phyloP scores from a whole-genome alignment of 2,113 vertebrate species.

The Seriola aureovittata region DNA sequence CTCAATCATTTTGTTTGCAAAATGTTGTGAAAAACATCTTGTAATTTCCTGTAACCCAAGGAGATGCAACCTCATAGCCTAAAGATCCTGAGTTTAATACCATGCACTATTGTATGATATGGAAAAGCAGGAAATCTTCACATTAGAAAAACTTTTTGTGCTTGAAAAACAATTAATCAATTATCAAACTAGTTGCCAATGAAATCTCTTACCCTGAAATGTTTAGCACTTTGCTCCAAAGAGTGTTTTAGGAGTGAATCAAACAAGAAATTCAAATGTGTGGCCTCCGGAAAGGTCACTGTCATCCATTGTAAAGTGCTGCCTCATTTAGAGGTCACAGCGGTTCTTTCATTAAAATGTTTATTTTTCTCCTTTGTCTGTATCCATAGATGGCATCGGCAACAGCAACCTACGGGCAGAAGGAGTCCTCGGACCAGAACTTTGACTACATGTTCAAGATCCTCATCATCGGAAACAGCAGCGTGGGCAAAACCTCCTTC shows the following conservation, averaged over 20 bases:
- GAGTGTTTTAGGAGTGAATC: neutral
- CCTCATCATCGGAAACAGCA: conserved; percentile 99
- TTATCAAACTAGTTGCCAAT: too few relatives aligned
- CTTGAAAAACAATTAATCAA: too few relatives aligned
- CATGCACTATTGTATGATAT: too few relatives aligned
- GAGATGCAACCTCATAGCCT: neutral
- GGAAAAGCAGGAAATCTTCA: too few relatives aligned
- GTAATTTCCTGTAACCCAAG: neutral
- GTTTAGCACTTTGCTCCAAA: too few relatives aligned
- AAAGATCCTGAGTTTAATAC: too few relatives aligned
- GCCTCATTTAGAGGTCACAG: neutral
- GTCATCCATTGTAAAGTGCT: neutral
- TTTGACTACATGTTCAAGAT: conserved; percentile 99
- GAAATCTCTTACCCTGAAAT: neutral
- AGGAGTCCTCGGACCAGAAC: conserved; percentile 97
- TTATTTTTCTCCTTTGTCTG: neutral
- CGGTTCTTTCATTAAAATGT: neutral
- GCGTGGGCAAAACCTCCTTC: conserved; percentile 97
- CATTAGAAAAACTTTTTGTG: too few relatives aligned
- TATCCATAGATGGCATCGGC: conserved; percentile 93
- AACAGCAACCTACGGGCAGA: conserved; percentile 91
- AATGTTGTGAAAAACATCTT: too few relatives aligned
- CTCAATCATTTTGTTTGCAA: neutral
- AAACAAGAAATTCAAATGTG: neutral
- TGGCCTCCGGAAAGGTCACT: neutral